Evolutionary conservation across 2,888 invertebrate species (phyloP), one percentile per base, ranked within the genome.

Genomic region (Drosophila incognita): DNA sequence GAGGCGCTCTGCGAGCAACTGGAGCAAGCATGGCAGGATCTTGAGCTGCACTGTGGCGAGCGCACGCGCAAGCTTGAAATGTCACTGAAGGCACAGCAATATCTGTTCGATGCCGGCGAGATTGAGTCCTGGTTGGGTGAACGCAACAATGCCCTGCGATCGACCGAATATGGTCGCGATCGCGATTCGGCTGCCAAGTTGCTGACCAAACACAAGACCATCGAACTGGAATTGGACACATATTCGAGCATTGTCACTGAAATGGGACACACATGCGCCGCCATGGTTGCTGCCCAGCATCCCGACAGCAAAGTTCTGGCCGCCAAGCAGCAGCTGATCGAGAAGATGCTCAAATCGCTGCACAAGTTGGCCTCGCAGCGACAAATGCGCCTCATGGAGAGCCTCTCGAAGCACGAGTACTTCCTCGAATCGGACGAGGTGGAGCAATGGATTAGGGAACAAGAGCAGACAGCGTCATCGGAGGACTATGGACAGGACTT

Each of bases 401-500:
- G 97, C 59, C 95, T 98, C 79, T 97, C 97, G 93, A 95, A 97
- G 76, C 98, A 98, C 91, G 98, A 98, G 90, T 99, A 98, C 92
- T 95, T 98, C 92, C 94, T 96, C 0, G 98, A 99, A 93, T 97
- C 97, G 57, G 96, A 96, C 4, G 98, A 98, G 90, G 94, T 99
- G 48, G 98, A 98, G 91, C 95, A 96, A 86, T 99, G 98, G 98
- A 97, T 99, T 59, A 96, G 96, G 76, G 98, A 98, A 84, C 97
- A 98, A 92, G 95, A 97, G 90, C 96, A 97, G 59, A 96, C 96
- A 0, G 98, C 98, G 1, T 96, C 96, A 58, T 97, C 97, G 65
- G 98, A 98, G 89, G 99, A 99, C 92, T 98, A 97, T 89, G 99
- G 99, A 0, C 97, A 97, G 92, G 99, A 99, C 92, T 98, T 97